Evolutionary conservation across 1,140 invertebrate genomes (phyloP), one percentile per base, ranked within the genome.

Genomic region (Camponotus vicinus): DNA sequence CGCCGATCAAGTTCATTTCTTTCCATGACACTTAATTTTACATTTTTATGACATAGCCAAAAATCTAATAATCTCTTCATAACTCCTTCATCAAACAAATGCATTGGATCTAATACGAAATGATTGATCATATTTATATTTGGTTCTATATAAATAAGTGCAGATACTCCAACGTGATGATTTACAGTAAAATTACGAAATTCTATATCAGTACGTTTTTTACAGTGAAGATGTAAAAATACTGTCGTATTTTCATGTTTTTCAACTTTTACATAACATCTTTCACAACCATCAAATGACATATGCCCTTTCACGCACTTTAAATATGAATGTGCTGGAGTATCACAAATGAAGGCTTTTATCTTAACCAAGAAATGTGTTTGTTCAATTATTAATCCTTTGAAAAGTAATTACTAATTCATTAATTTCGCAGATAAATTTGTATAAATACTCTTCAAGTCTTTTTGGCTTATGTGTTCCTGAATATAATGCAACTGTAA

Each of bases 41-140:
- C 40, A 42, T 42, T 80, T 40, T 40, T 40, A 40, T 34, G 21
- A 9, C 34, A 42, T 7, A 40, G 21, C 71, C 69, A 85, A 77
- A 76, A 85, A 52, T 75, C 34, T 8, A 86, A 59, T 42, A 86
- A 61, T 71, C 45, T 84, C 52, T 86, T 86, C 76, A 70, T 80
- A 32, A 86, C 40, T 32, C 75, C 85, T 52, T 71, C 59, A 59
- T 52, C 64, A 42, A 27, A 27, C 27, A 27, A 27, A 27, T 27
- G 27, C 27, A 27, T 27, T 27, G 27, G 27, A 27, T 27, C 82
- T 63, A 85, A 66, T 45, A 76, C 45, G 52, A 85, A 85, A 42
- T 85, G 61, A 27, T 59, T 80, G 15, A 82, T 59, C 76, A 86
- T 86, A 27, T 86, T 78, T 55, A 86, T 71, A 6, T 61, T 55